phyloP scores from a whole-genome alignment of 2,888 invertebrate species.

The Pterostichus niger region DNA sequence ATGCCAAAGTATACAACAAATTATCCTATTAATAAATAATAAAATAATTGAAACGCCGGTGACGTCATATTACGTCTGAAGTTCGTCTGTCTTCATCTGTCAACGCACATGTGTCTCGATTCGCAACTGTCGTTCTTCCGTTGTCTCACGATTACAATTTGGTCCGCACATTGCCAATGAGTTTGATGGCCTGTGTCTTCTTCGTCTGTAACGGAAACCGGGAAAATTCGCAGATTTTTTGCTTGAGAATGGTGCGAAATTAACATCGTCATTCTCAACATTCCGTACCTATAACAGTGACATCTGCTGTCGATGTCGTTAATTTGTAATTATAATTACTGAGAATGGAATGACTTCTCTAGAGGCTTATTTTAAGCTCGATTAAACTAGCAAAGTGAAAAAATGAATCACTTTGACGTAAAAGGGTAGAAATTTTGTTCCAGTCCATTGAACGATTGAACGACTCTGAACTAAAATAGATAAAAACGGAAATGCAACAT shows the following conservation, averaged over 20 bases:
- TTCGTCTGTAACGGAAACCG: constrained; percentile 28
- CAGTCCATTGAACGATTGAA: constrained; percentile 32
- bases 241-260: neutral
- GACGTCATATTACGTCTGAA: constrained; percentile 49
- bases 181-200: constrained; percentile 34
- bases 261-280: neutral
- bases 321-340: no score
- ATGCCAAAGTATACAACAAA: neutral
- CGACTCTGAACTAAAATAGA: constrained; percentile 40
- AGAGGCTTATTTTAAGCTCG: constrained; percentile 45
- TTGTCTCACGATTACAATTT: constrained; percentile 51
- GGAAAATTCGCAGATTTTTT: constrained; percentile 38
- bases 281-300: constrained; percentile 9
- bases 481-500: constrained; percentile 39
- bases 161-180: constrained; percentile 45
- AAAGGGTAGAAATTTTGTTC: constrained; percentile 43
- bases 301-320: constrained; percentile 17
- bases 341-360: constrained; percentile 7
- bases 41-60: constrained; percentile 10
- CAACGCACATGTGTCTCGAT: constrained; percentile 32
- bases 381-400: constrained; percentile 17
- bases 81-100: constrained; percentile 44
- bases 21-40: constrained; percentile 26
- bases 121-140: constrained; percentile 42
- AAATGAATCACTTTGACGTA: constrained; percentile 43